Evolutionary conservation across 2,888 invertebrate genomes (phyloP), one percentile per base, ranked within the genome.

Genomic region (Heteropelma amictum): DNA sequence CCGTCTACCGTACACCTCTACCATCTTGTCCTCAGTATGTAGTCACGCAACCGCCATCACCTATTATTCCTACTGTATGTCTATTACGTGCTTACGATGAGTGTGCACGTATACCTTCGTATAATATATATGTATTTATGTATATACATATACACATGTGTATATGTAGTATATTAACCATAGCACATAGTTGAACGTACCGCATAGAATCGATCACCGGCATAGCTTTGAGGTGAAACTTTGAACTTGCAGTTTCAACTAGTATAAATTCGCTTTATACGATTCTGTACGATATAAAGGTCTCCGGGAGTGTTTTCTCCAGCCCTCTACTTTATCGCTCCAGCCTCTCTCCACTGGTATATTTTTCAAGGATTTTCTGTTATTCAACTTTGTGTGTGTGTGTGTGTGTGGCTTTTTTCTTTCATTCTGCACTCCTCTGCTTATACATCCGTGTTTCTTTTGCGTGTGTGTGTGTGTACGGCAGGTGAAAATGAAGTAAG

Each of bases 201-300:
- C 63, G 45, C 47, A 64, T 19, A 23, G 42, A 47, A 72, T 72
- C 72, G 72, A 72, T 72, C 65, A 56, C 47, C 49, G 40, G 56
- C 71, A 58, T 58, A 65, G 65, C 64, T 72, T 72, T 65, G 72
- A 65, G 72, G 65, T 65, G 72, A 58, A 72, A 72, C 72, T 65
- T 58, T 51, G 26, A 58, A 58, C 58, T 64, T 54, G 42, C 47
- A 58, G 51, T 58, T 65, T 58, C 58, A 56, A 60, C 58, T 33
- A 26, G 51, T 58, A 72, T 65, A 65, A 72, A 72, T 72, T 72
- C 72, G 64, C 58, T 65, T 65, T 65, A 58, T 72, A 72, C 58
- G 65, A 65, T 47, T 38, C 47, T 23, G 3, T 17, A 14, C 53
- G n/a, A 49, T 58, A 38, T 40, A 30, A 56, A 33, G n/a, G n/a